Base-by-base conservation (phyloP, 2,888 invertebrate species). In the Pyrrhia umbra region DNA sequence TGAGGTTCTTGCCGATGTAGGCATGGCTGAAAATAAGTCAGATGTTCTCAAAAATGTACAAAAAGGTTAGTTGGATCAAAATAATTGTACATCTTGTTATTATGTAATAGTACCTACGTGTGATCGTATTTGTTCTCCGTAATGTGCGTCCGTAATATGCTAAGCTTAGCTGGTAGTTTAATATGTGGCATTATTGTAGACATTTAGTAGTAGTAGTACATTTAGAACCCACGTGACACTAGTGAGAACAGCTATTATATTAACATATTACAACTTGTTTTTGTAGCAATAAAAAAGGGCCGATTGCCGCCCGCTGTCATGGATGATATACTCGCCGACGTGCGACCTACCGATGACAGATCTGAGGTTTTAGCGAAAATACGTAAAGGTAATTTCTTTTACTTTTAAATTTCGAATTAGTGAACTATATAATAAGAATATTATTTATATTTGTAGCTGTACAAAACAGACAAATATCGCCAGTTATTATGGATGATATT, bases 391-490 rank as follows among this genome's bases (percentile, higher is more conserved):
- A 34, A 34, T 2, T 10, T n/a, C 10, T 9, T 10, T 34, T 34
- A n/a, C 5, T 34, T 4, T 34, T 34, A 5, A 34, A 34, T 27
- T 27, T 0, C 27, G 2, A 9, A 9, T n/a, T n/a, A 27, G 10
- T 2, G 10, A 9, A 9, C 10, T 9, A 27, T 2, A 27, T 27
- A 27, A 27, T 27, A 10, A 1, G 27, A 9, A 27, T 10, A 27
- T 27, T 9, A n/a, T 34, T n/a, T n/a, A 34, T 34, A n/a, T n/a
- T 40, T 46, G n/a, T 25, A 46, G 45, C 25, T 15, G 45, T 25
- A 4, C 9, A 46, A 9, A 21, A 46, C 9, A 9, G 45, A 4
- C 25, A 15, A 15, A n/a, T 46, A 9, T 25, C 45, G 23, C 25
- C 45, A 1, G 15, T 46, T 2, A 15, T 46, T 9, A 25, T 46